A percentile compares a stretch with the other conserved stretches of the same genome.
These are phyloP conservation scores for Rhinogobius similis DNA, from an alignment of 2,113 vertebrate species.

Conservation along the genomic window DNA sequence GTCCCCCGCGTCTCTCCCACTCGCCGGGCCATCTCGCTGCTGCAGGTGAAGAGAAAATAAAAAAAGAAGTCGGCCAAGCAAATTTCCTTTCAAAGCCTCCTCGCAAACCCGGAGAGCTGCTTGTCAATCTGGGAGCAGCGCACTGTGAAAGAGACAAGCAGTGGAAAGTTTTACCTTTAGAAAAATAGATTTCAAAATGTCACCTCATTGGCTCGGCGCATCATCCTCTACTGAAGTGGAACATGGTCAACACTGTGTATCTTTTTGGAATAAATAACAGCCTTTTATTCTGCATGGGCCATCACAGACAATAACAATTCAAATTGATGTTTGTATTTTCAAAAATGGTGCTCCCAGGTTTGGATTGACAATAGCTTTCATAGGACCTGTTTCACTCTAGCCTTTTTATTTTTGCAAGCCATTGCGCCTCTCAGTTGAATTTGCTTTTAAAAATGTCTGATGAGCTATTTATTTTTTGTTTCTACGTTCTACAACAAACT, in stretches of 20 bases:
- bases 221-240: conserved; percentile 57
- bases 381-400: background rate
- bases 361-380: background rate
- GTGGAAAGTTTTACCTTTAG: conserved; percentile 66
- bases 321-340: conserved; percentile 9
- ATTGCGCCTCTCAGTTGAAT: background rate
- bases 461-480: too few species aligned
- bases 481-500: too few species aligned
- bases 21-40: conserved; percentile 60
- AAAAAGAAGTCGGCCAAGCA: conserved; percentile 61
- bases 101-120: conserved; percentile 59
- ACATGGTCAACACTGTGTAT: conserved; percentile 57
- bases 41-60: conserved; percentile 68
- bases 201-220: conserved; percentile 50
- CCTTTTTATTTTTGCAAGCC: background rate
- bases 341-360: background rate
- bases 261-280: conserved; percentile 51
- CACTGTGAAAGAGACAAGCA: conserved; percentile 64
- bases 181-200: conserved; percentile 75
- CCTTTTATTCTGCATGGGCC: conserved; percentile 37
- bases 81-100: conserved; percentile 71
- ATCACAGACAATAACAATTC: conserved; percentile 27
- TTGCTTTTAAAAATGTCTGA: background rate
- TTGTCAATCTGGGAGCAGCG: conserved; percentile 71
- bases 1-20: conserved; percentile 50